phyloP scores from a whole-genome alignment of 2,797 vertebrate species.

The Synaphobranchus kaupii region DNA sequence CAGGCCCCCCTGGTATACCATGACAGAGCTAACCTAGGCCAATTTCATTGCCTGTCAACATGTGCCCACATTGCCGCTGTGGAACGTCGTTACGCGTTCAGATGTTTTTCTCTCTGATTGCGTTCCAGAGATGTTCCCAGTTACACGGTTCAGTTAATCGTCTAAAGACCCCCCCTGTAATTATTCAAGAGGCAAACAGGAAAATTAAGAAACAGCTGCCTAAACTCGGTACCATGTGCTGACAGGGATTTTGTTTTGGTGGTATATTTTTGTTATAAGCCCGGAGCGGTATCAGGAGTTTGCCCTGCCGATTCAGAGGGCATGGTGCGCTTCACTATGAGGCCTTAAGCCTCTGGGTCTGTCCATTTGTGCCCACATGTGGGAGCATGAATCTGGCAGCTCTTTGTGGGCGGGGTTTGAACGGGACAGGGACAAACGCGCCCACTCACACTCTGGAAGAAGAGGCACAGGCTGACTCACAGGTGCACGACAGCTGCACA shows the following conservation, averaged over 20 bases:
- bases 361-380: neutral
- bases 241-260: neutral
- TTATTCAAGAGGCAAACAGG: neutral
- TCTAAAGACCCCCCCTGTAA: neutral
- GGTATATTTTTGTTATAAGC: neutral
- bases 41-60: neutral
- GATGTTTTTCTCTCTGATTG: neutral
- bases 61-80: too few species aligned
- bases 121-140: neutral
- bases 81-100: neutral
- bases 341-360: neutral
- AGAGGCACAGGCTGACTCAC: neutral
- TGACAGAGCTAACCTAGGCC: slow-evolving; percentile 7
- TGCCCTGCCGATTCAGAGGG: neutral
- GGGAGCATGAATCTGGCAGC: neutral
- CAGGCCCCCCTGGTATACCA: slow-evolving; percentile 1
- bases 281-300: neutral
- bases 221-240: neutral
- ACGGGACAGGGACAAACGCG: neutral
- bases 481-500: neutral
- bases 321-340: too few species aligned
- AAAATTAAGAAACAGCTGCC: slow-evolving; percentile 6
- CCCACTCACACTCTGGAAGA: neutral
- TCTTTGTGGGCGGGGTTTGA: slow-evolving; percentile 16
- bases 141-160: neutral